Percentiles rank a stretch among this genome's conserved stretches.
phyloP scores from a whole-genome alignment of 35 echinoderm and acorn worm genomes.

The Heliocidaris erythrogramma region DNA sequence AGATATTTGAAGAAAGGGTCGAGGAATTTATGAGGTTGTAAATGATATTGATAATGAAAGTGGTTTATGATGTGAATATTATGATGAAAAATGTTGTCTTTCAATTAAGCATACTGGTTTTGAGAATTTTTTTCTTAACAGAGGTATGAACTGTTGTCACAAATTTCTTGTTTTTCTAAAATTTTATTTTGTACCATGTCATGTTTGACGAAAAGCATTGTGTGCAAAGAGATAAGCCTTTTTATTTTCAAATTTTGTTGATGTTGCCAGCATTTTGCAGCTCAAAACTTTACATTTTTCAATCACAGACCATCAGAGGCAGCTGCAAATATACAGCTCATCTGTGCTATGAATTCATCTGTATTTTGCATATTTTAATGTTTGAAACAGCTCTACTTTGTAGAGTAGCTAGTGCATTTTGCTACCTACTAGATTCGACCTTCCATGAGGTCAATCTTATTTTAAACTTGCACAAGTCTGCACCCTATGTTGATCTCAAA shows the following conservation, averaged over 20 bases:
- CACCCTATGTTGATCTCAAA: too few species aligned
- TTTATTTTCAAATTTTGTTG: not conserved
- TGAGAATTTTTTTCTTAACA: not conserved
- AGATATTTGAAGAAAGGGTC: not conserved
- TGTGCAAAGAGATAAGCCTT: not conserved
- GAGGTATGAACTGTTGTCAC: not conserved
- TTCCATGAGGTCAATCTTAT: too few species aligned
- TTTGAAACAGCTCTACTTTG: not conserved
- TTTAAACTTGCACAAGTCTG: too few species aligned
- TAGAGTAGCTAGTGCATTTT: not conserved
- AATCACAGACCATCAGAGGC: not conserved
- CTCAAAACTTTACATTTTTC: too few species aligned
- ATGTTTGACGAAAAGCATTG: not conserved
- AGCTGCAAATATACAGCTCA: not conserved
- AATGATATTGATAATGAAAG: not conserved
- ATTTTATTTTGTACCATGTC: not conserved
- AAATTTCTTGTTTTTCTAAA: not conserved
- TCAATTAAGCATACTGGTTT: not conserved
- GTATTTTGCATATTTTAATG: not conserved
- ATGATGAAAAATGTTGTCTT: not conserved
- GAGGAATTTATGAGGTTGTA: not conserved
- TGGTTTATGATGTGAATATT: constrained; percentile 18
- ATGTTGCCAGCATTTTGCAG: not conserved
- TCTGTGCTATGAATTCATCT: not conserved
- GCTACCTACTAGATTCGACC: not conserved